Evolutionary conservation across 2,797 vertebrate species (phyloP).

Genomic region (Glyptemys insculpta): DNA sequence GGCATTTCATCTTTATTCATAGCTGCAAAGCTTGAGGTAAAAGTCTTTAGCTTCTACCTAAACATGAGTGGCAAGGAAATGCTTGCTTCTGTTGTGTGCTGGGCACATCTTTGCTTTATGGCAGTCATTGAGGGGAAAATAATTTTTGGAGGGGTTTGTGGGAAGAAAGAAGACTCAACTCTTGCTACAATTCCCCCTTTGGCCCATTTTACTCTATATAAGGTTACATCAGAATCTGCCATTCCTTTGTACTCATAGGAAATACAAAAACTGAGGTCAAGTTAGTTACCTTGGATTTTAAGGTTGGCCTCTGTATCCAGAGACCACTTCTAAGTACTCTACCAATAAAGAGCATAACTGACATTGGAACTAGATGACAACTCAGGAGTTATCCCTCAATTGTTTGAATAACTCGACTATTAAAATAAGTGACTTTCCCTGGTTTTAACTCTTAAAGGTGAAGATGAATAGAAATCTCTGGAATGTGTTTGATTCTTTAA

Average conservation of each 20-base stretch:
- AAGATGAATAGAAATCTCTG: background rate
- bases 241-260: background rate
- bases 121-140: background rate
- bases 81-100: background rate
- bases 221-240: background rate
- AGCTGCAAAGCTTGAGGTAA: slow-evolving; percentile 96
- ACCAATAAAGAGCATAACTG: background rate
- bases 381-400: background rate
- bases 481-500: background rate
- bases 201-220: background rate
- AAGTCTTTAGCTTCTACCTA: background rate
- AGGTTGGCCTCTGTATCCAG: background rate
- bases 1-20: slow-evolving; percentile 96
- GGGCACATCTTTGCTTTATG: background rate
- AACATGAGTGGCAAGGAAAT: background rate
- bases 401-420: background rate
- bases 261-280: background rate
- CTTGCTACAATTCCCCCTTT: background rate
- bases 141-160: background rate
- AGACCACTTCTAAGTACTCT: background rate
- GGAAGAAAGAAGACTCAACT: background rate
- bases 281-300: background rate
- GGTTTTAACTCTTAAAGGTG: background rate
- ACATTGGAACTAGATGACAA: background rate
- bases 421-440: background rate